phyloP scores from a whole-genome alignment of 2,797 vertebrate genomes.

The Ataeniobius toweri region DNA sequence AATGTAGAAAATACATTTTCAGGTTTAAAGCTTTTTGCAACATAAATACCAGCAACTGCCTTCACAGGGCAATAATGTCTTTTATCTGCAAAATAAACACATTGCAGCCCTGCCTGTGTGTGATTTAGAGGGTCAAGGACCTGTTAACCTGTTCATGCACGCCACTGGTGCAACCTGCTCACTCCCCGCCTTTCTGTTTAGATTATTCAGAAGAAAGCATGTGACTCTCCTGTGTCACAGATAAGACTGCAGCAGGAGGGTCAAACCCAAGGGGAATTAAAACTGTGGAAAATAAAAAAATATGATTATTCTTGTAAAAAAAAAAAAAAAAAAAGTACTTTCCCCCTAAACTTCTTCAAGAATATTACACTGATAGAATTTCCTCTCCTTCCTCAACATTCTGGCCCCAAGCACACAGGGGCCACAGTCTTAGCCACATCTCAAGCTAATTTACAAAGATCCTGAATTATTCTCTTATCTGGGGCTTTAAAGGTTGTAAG shows the following conservation, averaged over 20 bases:
- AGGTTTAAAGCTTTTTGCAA: not conserved
- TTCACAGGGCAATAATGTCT: constrained; percentile 47
- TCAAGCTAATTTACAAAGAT: constrained; percentile 86
- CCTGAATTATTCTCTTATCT: constrained; percentile 84
- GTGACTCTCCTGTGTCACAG: constrained; percentile 74
- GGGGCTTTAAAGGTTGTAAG: constrained; percentile 86
- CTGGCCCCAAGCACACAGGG: constrained; percentile 65
- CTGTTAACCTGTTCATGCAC: constrained; percentile 71
- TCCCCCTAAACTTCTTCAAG: constrained; percentile 75
- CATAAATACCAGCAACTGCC: constrained; percentile 1
- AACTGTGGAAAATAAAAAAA: constrained; percentile 65
- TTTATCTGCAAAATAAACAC: constrained; percentile 73
- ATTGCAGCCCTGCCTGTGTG: constrained; percentile 61
- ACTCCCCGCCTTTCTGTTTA: constrained; percentile 66
- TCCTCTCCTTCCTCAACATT: constrained; percentile 63
- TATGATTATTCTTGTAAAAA: constrained; percentile 46
- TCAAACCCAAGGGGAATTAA: constrained; percentile 76
- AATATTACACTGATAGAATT: constrained; percentile 83
- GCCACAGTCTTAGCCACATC: constrained; percentile 79
- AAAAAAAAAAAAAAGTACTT: constrained; percentile 40
- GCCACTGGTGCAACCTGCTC: constrained; percentile 53
- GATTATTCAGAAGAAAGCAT: constrained; percentile 74
- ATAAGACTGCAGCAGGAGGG: constrained; percentile 78
- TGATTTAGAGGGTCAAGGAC: constrained; percentile 66
- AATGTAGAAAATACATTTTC: not conserved